Percentiles rank a stretch among this genome's conserved stretches.
Conservation (phyloP, 2,888 invertebrate species). For the Linyphia triangularis region DNA sequence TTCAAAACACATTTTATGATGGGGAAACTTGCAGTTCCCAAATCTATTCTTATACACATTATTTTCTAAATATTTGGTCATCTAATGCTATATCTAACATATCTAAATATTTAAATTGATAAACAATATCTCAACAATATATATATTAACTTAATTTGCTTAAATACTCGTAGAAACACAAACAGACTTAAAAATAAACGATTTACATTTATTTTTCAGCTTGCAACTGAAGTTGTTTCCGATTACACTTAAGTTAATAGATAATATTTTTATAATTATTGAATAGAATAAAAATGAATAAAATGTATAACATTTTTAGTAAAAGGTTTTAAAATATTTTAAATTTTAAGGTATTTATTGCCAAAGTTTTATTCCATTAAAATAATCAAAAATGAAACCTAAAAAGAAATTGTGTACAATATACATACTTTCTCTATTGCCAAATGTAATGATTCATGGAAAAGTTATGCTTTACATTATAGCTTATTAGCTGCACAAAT, state of each 20-base stretch:
- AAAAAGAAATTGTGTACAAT: background rate
- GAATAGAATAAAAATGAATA: background rate
- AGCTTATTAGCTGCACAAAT: constrained; percentile 56
- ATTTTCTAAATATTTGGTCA: background rate
- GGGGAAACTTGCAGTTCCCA: background rate
- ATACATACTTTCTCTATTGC: background rate
- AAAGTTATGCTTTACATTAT: constrained; percentile 7
- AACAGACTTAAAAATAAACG: background rate
- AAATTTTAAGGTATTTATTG: too few species aligned
- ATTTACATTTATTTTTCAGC: background rate
- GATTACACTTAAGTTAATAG: background rate
- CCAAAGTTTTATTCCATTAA: too few species aligned
- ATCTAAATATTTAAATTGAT: background rate
- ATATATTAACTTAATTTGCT: background rate
- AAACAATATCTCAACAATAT: background rate
- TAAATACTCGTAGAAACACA: background rate
- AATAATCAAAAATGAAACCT: background rate
- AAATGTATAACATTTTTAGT: background rate
- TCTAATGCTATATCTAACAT: background rate
- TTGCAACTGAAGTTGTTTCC: background rate
- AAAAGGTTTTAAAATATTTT: background rate
- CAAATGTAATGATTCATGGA: constrained; percentile 22
- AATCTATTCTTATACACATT: background rate
- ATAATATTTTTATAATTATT: background rate
- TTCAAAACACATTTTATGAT: background rate